Evolutionary conservation across 2,888 invertebrate species (phyloP).

Genomic region (Dascillus cervinus): DNA sequence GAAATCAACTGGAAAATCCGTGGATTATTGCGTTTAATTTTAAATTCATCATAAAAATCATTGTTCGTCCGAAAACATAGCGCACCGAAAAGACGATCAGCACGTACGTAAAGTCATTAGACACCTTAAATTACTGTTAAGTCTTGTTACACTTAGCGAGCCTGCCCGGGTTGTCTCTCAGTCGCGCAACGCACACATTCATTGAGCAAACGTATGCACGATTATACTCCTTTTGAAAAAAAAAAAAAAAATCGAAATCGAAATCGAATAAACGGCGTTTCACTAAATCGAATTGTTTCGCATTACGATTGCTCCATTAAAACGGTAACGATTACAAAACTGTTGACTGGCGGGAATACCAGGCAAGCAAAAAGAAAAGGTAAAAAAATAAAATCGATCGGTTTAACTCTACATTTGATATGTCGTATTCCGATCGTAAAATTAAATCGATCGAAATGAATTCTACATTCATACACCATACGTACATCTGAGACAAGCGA

Average conservation of each 20-base stretch:
- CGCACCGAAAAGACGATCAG: no score
- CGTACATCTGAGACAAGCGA: slow-evolving; percentile 34
- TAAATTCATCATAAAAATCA: no score
- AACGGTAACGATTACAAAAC: slow-evolving; percentile 37
- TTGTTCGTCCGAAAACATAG: no score
- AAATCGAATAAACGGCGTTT: no score
- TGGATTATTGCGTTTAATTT: no score
- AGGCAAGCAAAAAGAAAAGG: slow-evolving; percentile 35
- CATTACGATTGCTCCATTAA: slow-evolving; percentile 17
- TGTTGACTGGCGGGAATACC: slow-evolving; percentile 37
- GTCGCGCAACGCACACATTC: slow-evolving; percentile 39
- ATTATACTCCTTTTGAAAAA: no score
- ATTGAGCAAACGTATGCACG: slow-evolving; percentile 19
- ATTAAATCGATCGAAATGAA: slow-evolving; percentile 11
- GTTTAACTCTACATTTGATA: background rate
- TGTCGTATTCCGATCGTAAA: slow-evolving; percentile 4
- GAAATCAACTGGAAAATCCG: no score
- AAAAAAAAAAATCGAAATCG: no score
- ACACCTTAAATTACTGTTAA: no score
- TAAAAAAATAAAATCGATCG: slow-evolving; percentile 5
- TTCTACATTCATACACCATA: slow-evolving; percentile 28
- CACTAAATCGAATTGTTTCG: no score
- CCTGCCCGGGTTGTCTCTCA: slow-evolving; percentile 47
- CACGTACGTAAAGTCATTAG: no score
- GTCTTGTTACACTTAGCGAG: slow-evolving; percentile 37